Percentiles rank a stretch among this genome's conserved stretches.
Conservation (phyloP, 2,888 invertebrate genomes). For the Latheticus oryzae region DNA sequence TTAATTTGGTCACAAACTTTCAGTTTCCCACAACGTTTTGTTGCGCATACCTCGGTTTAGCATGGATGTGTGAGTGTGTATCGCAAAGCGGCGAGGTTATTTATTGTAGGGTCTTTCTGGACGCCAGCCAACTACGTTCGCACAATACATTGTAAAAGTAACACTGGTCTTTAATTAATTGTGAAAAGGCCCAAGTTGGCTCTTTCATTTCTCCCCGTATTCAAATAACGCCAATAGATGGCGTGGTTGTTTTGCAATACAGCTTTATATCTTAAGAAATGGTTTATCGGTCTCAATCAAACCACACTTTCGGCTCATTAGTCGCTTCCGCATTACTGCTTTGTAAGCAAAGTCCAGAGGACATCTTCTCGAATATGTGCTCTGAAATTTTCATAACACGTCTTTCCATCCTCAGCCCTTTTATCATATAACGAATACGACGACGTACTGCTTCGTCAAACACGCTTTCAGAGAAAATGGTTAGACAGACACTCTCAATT, state of each 20-base stretch:
- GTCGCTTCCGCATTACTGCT: conserved; percentile 17
- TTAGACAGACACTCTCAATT: conserved; percentile 36
- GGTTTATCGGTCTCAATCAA: too few species aligned
- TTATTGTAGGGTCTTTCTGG: conserved; percentile 38
- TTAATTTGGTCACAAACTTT: conserved; percentile 47
- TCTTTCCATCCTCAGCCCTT: conserved; percentile 26
- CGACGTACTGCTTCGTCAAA: conserved; percentile 32
- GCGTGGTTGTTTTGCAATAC: too few species aligned
- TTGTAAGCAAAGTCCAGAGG: conserved; percentile 20
- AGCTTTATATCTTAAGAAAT: too few species aligned
- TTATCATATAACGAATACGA: conserved; percentile 28
- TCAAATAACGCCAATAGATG: too few species aligned
- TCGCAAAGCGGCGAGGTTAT: conserved; percentile 34
- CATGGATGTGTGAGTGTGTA: conserved; percentile 35
- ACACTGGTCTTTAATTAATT: conserved; percentile 19
- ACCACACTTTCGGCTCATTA: conserved; percentile 31
- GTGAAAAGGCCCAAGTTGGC: too few species aligned
- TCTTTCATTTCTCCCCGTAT: too few species aligned
- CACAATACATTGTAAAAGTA: conserved; percentile 32
- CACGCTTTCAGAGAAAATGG: conserved; percentile 26
- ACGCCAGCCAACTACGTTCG: conserved; percentile 25
- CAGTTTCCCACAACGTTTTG: conserved; percentile 45
- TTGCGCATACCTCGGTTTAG: conserved; percentile 41
- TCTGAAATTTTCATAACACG: conserved; percentile 27
- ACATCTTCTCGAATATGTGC: conserved; percentile 21